Evolutionary conservation across 2,113 vertebrate genomes (phyloP).

Genomic region (Trichomycterus rosablanca): DNA sequence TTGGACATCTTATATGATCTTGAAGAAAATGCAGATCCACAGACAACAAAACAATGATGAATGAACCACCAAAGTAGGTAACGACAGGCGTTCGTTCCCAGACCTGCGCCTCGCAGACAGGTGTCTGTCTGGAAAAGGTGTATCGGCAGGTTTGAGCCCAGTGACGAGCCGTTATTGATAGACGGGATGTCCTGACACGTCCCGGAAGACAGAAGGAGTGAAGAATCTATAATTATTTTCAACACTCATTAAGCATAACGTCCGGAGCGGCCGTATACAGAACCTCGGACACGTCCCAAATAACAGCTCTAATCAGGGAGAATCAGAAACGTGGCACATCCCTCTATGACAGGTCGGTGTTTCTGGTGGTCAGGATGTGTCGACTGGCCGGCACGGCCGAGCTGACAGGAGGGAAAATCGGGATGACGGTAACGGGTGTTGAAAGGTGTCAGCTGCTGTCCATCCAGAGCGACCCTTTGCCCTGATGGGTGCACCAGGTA

Average conservation of each 20-base stretch:
- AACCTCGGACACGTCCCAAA: too few relatives aligned
- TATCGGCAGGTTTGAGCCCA: slow-evolving; percentile 52
- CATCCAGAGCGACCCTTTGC: slow-evolving; percentile 30
- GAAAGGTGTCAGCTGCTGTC: slow-evolving; percentile 33
- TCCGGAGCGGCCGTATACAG: too few relatives aligned
- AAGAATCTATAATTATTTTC: slow-evolving; percentile 17
- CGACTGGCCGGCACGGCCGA: slow-evolving; percentile 11
- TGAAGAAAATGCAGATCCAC: too few relatives aligned
- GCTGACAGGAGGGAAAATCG: slow-evolving; percentile 30
- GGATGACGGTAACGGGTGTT: slow-evolving; percentile 39
- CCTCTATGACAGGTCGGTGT: slow-evolving; percentile 10
- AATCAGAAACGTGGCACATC: too few relatives aligned
- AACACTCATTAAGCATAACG: too few relatives aligned
- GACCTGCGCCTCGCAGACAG: slow-evolving; percentile 41
- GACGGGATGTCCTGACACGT: slow-evolving; percentile 42
- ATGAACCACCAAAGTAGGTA: slow-evolving; percentile 47
- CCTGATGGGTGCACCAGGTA: slow-evolving; percentile 21
- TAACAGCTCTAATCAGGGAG: too few relatives aligned
- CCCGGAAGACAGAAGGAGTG: slow-evolving; percentile 21
- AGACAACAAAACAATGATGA: too few relatives aligned
- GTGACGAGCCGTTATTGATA: slow-evolving; percentile 49
- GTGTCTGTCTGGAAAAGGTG: slow-evolving; percentile 45
- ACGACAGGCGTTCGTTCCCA: slow-evolving; percentile 45
- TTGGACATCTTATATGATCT: too few relatives aligned
- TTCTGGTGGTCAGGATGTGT: slow-evolving; percentile 26